Evolutionary conservation across 2,888 invertebrate genomes (phyloP).

Genomic region (Mimachlamys varia): DNA sequence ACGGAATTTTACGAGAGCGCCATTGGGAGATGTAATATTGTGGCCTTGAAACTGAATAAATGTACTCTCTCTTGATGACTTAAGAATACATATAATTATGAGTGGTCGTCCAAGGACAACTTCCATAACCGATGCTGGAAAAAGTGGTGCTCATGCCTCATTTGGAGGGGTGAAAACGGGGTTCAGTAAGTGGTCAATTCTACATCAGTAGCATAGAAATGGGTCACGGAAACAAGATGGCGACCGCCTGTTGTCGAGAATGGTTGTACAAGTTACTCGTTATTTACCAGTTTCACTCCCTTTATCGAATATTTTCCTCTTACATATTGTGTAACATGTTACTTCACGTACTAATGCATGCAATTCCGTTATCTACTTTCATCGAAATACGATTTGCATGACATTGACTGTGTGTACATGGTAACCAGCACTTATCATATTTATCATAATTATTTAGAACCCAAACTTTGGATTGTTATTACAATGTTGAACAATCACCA

Average conservation of each 20-base stretch:
- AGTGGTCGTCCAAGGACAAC: slow-evolving; percentile 78
- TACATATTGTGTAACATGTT: not conserved
- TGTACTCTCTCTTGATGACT: slow-evolving; percentile 50
- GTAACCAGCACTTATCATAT: slow-evolving; percentile 31
- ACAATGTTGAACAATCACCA: too few species aligned
- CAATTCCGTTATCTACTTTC: not conserved
- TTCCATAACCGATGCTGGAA: slow-evolving; percentile 78
- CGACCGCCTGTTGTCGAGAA: slow-evolving; percentile 46
- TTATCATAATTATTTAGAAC: slow-evolving; percentile 3
- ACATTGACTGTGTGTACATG: slow-evolving; percentile 20
- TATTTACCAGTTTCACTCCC: not conserved
- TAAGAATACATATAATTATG: slow-evolving; percentile 65
- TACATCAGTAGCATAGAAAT: slow-evolving; percentile 53
- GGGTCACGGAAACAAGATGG: slow-evolving; percentile 56
- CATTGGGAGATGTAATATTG: slow-evolving; percentile 59
- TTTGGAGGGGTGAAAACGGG: slow-evolving; percentile 77
- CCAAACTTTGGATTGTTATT: not conserved
- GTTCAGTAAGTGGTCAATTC: slow-evolving; percentile 71
- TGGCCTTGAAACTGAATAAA: slow-evolving; percentile 39
- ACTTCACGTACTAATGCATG: not conserved
- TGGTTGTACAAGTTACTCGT: not conserved
- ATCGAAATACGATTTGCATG: not conserved
- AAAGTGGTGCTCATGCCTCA: slow-evolving; percentile 72
- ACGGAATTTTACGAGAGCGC: slow-evolving; percentile 57
- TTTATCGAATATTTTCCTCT: not conserved